These are phyloP conservation scores for Hydrozoanthus tunicans DNA, from an alignment of 64 coral and sea anemone genomes.

Conservation along the genomic window DNA sequence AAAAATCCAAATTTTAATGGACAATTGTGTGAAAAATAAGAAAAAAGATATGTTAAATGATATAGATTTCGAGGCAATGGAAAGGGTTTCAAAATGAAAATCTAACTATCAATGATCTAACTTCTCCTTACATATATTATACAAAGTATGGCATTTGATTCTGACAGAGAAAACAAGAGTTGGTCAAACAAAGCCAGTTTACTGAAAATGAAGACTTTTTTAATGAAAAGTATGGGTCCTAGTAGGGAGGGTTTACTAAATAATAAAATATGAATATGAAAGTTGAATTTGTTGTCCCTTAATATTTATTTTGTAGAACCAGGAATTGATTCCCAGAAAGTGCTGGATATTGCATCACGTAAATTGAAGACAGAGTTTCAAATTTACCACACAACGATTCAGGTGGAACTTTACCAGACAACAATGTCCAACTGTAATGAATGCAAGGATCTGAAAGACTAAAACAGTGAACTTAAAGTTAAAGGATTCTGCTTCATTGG, in stretches of 20 bases:
- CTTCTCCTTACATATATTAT: too few relatives aligned
- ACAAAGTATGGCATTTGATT: too few relatives aligned
- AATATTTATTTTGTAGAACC: slow-evolving; percentile 56
- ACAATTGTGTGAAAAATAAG: too few relatives aligned
- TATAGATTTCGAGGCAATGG: background rate
- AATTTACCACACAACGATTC: slow-evolving; percentile 95
- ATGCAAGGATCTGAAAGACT: slow-evolving; percentile 89
- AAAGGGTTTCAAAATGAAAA: background rate
- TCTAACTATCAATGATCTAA: background rate
- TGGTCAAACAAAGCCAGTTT: too few relatives aligned
- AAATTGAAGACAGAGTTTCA: slow-evolving; percentile 84
- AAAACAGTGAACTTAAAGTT: background rate
- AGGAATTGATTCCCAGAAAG: slow-evolving; percentile 85
- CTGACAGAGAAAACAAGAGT: too few relatives aligned
- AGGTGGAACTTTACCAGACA: slow-evolving; percentile 91
- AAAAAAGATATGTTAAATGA: background rate
- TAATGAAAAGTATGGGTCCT: too few relatives aligned
- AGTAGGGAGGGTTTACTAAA: too few relatives aligned
- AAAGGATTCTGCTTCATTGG: background rate
- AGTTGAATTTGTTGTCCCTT: background rate
- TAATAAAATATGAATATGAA: background rate
- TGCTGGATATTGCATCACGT: slow-evolving; percentile 86
- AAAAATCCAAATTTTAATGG: too few relatives aligned
- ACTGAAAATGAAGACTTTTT: background rate
- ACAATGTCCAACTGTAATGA: slow-evolving; percentile 88